Conservation (phyloP, 1,140 invertebrate species). For the Anastrepha obliqua region DNA sequence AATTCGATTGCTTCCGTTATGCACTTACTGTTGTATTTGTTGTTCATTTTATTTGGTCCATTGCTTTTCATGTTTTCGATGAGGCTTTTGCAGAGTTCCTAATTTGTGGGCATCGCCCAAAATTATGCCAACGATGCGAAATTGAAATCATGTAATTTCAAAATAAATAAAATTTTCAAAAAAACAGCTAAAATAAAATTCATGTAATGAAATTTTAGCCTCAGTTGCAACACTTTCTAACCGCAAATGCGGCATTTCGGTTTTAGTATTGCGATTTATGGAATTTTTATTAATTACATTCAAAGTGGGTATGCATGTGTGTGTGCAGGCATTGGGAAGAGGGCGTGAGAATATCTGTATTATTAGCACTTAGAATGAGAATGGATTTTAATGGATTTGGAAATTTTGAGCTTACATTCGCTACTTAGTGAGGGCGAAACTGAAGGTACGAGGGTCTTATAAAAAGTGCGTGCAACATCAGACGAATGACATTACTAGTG, state of each 20-base stretch:
- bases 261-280: background rate
- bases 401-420: no score
- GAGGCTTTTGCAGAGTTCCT: background rate
- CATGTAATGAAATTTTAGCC: background rate
- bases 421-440: no score
- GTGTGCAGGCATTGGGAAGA: no score
- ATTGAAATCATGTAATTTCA: background rate
- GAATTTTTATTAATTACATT: background rate
- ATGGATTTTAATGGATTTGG: no score
- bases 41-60: conserved; percentile 44
- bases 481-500: no score
- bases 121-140: conserved; percentile 17
- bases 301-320: no score
- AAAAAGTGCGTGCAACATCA: no score
- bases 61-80: background rate
- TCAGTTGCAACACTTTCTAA: background rate
- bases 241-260: conserved; percentile 1
- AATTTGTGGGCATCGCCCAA: background rate
- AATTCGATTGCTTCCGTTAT: conserved; percentile 43
- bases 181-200: background rate
- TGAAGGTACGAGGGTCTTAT: background rate
- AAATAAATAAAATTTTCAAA: conserved; percentile 2
- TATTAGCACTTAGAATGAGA: no score
- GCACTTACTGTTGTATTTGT: conserved; percentile 1
- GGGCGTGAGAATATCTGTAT: no score